Conservation (phyloP, 2,888 invertebrate genomes). For the Torymus aiolomorphi region DNA sequence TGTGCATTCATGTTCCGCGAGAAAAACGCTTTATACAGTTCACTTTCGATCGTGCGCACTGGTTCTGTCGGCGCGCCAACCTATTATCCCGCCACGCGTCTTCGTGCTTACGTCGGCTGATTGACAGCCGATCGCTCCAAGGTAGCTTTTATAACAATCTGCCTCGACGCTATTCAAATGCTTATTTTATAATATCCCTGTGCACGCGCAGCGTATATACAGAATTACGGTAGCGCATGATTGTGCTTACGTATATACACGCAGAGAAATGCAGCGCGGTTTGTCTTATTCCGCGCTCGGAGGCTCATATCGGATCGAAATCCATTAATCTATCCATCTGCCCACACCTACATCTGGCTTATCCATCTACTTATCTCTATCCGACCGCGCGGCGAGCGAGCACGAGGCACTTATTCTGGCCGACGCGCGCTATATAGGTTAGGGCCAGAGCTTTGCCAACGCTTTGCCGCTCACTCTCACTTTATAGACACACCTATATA, state of each 20-base stretch:
- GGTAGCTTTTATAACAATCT: conserved; percentile 10
- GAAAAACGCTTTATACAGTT: neutral
- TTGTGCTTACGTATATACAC: too few relatives aligned
- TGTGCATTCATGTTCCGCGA: neutral
- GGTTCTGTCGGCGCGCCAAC: too few relatives aligned
- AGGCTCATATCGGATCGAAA: conserved; percentile 20
- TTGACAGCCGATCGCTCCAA: conserved; percentile 26
- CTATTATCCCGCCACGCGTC: neutral
- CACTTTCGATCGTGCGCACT: neutral
- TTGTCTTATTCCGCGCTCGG: conserved; percentile 14
- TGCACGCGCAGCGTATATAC: too few relatives aligned
- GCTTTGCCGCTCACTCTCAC: conserved; percentile 52
- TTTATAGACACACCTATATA: too few relatives aligned
- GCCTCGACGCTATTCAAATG: neutral
- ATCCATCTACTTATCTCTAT: conserved; percentile 57
- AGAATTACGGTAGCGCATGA: too few relatives aligned
- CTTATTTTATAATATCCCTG: too few relatives aligned
- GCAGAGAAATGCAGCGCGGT: neutral
- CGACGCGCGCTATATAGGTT: conserved; percentile 68
- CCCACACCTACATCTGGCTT: conserved; percentile 48
- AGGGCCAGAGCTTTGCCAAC: conserved; percentile 71
- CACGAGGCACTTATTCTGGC: too few relatives aligned
- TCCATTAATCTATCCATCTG: conserved; percentile 51
- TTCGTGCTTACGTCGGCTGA: conserved; percentile 23
- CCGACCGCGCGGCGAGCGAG: conserved; percentile 32